phyloP scores from a whole-genome alignment of 2,797 vertebrate species.

The Ibycter americanus region DNA sequence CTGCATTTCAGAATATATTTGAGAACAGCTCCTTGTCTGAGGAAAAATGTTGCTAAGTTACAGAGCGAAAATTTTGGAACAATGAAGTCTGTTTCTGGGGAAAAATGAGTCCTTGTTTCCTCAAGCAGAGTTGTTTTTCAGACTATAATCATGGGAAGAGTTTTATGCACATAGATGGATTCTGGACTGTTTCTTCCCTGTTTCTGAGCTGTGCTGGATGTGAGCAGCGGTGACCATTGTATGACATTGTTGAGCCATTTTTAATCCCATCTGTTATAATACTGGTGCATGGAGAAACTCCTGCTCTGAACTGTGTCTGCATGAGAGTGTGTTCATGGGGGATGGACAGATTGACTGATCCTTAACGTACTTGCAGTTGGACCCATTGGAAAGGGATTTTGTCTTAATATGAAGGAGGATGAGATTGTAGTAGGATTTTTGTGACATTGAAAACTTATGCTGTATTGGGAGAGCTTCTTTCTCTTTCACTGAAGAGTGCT shows the following conservation, averaged over 20 bases:
- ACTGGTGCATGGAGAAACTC: background rate
- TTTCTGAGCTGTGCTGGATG: background rate
- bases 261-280: background rate
- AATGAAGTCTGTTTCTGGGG: background rate
- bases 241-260: background rate
- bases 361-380: background rate
- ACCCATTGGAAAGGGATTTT: background rate
- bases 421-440: background rate
- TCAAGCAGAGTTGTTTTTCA: background rate
- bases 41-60: constrained; percentile 1
- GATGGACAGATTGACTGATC: background rate
- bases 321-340: background rate
- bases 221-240: background rate
- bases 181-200: background rate
- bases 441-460: background rate
- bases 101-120: background rate
- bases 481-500: background rate
- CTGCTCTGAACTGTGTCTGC: background rate
- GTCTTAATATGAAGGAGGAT: background rate
- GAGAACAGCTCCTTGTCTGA: background rate
- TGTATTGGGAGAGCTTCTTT: background rate
- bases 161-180: background rate
- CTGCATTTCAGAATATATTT: background rate
- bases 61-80: background rate
- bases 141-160: background rate